Conservation (phyloP, 2,888 invertebrate genomes). For the Agonopterix alstromeriana region DNA sequence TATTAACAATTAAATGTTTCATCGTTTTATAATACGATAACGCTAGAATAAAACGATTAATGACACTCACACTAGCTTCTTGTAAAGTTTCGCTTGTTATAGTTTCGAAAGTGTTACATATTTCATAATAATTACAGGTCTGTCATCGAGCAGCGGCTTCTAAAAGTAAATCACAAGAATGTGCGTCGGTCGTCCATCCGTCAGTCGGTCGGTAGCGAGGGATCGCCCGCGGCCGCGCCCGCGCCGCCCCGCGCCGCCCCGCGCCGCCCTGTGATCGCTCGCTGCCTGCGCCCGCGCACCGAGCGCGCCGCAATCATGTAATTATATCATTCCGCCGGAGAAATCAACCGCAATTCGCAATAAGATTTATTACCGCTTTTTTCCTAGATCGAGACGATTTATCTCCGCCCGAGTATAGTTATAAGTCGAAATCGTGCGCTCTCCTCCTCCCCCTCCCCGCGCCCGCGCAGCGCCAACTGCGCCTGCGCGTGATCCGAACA, state of each 20-base stretch:
- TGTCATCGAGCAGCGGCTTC: conserved; percentile 7
- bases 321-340: conserved; percentile 47
- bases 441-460: background rate
- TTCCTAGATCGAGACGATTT: conserved; percentile 34
- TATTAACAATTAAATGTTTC: too few species aligned
- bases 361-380: conserved; percentile 41
- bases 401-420: conserved; percentile 12
- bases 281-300: conserved; percentile 5
- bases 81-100: background rate
- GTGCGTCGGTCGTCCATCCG: conserved; percentile 11
- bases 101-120: conserved; percentile 12
- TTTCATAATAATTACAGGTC: conserved; percentile 13
- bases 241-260: conserved; percentile 18
- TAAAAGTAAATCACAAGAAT: background rate
- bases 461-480: conserved; percentile 4
- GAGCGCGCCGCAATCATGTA: conserved; percentile 34
- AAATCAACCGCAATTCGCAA: conserved; percentile 42
- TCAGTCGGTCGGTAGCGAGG: conserved; percentile 1
- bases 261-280: conserved; percentile 4
- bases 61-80: too few species aligned
- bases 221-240: conserved; percentile 4
- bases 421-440: conserved; percentile 13
- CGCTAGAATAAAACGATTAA: too few species aligned
- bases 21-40: too few species aligned
- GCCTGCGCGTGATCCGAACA: conserved; percentile 25